phyloP scores from a whole-genome alignment of 2,113 vertebrate species.

The Cariama cristata region DNA sequence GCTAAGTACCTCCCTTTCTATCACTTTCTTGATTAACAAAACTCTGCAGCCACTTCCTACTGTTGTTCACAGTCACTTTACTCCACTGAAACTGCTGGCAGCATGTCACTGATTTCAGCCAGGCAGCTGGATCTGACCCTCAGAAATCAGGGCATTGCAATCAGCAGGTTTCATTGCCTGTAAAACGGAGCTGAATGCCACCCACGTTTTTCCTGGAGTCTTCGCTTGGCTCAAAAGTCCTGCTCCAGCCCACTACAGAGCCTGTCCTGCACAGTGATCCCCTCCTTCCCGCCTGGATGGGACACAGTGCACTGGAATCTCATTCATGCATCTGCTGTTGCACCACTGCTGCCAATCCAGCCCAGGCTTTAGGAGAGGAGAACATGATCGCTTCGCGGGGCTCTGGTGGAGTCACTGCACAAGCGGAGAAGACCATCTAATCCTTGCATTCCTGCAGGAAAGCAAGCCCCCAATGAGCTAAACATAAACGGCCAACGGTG shows the following conservation, averaged over 20 bases:
- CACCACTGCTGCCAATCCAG: slow-evolving; percentile 26
- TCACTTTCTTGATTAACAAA: background rate
- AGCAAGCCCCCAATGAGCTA: slow-evolving; percentile 41
- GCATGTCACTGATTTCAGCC: fast-evolving
- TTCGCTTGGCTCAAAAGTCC: fast-evolving
- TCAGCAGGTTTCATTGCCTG: background rate
- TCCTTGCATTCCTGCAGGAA: slow-evolving; percentile 62
- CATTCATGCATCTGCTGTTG: slow-evolving; percentile 60
- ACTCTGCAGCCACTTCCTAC: background rate
- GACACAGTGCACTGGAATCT: background rate
- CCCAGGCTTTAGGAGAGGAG: slow-evolving; percentile 1
- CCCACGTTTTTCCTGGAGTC: background rate
- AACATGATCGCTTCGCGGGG: background rate
- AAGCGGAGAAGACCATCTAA: slow-evolving; percentile 10
- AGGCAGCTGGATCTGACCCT: background rate
- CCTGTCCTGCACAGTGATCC: background rate
- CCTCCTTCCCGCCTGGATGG: background rate
- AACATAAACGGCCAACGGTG: slow-evolving; percentile 49
- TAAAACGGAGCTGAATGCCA: background rate
- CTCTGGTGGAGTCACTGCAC: background rate
- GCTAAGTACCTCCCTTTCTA: background rate
- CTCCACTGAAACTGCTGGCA: background rate
- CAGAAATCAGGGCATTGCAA: background rate
- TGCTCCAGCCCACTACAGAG: fast-evolving
- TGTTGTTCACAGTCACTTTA: background rate